Conservation (phyloP, 2,113 vertebrate species). For the Pituophis catenifer region DNA sequence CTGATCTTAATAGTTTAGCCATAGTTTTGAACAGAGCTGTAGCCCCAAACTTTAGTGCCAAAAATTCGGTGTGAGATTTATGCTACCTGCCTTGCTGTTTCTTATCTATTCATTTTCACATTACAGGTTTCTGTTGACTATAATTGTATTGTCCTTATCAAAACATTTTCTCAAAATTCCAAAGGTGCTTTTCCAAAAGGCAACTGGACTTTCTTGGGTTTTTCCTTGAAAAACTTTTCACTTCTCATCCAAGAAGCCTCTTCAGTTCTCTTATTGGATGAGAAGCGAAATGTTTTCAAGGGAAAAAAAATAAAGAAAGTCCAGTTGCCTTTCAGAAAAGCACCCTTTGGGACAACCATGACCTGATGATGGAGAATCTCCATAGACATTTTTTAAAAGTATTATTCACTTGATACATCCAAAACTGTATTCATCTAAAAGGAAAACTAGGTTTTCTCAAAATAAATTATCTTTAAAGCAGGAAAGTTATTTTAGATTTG, state of each 20-base stretch:
- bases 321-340: background rate
- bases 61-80: background rate
- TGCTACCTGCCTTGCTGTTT: background rate
- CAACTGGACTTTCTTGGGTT: background rate
- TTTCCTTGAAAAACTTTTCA: background rate
- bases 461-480: background rate
- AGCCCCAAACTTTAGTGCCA: background rate
- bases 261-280: background rate
- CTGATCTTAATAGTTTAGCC: background rate
- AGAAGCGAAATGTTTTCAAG: background rate
- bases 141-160: background rate
- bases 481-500: background rate
- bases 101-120: background rate
- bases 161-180: background rate
- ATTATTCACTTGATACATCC: background rate
- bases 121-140: background rate
- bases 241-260: background rate
- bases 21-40: background rate
- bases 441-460: background rate
- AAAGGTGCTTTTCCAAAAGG: background rate
- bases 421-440: background rate
- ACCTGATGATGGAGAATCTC: background rate
- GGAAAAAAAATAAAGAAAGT: background rate
- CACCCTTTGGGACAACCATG: no score
- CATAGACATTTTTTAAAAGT: background rate